phyloP scores from a whole-genome alignment of 2,888 invertebrate genomes.

The Drosophila fulvimacula region DNA sequence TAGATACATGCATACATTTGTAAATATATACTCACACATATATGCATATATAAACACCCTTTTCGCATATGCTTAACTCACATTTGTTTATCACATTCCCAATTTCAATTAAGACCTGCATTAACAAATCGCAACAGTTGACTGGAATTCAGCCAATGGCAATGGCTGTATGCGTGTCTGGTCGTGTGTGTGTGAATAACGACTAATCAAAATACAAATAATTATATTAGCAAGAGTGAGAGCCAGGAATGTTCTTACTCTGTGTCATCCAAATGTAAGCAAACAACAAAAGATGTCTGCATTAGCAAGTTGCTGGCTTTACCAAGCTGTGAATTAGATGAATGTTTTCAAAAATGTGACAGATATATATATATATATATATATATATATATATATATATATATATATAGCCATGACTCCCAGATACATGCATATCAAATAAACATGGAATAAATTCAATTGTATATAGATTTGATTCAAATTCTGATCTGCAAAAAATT shows the following conservation, averaged over 20 bases:
- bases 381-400: too few species aligned
- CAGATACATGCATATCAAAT: too few species aligned
- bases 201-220: constrained; percentile 8
- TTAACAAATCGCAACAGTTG: constrained; percentile 34
- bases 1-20: neutral
- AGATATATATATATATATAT: too few species aligned
- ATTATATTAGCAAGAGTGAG: neutral
- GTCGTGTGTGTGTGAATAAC: neutral
- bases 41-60: neutral
- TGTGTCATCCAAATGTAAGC: neutral
- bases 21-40: neutral
- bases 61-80: constrained; percentile 5
- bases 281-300: neutral
- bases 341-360: too few species aligned
- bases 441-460: too few species aligned
- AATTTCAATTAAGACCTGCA: constrained; percentile 21
- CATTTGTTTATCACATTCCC: constrained; percentile 14
- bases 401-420: too few species aligned
- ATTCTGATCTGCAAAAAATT: too few species aligned
- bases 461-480: too few species aligned
- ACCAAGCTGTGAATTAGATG: neutral
- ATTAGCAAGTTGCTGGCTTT: neutral
- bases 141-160: constrained; percentile 21
- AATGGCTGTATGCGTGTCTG: constrained; percentile 1
- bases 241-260: neutral